Evolutionary conservation across 1,140 invertebrate species (phyloP).

Genomic region (Coenobita brevimanus): DNA sequence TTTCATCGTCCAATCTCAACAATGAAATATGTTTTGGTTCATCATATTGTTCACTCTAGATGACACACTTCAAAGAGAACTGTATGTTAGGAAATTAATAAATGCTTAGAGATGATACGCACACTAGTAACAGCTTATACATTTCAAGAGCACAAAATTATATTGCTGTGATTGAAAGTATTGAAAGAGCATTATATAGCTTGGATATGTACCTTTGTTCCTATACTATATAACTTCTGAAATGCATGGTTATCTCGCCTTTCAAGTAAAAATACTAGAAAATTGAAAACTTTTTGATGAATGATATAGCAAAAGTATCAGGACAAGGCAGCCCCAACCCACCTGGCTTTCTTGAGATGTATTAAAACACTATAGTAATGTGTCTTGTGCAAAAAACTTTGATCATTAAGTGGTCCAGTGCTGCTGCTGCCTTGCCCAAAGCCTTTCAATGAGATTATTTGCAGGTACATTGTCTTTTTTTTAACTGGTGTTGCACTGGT

Average conservation of each 20-base stretch:
- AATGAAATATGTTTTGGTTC: neutral
- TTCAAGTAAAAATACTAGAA: neutral
- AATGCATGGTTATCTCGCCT: neutral
- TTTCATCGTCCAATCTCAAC: conserved; percentile 30
- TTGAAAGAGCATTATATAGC: neutral
- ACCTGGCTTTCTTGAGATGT: neutral
- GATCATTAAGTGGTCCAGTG: too few species aligned
- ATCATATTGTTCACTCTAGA: conserved; percentile 33
- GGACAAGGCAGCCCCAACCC: neutral
- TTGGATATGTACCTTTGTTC: conserved; percentile 31
- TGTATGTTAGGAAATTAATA: neutral
- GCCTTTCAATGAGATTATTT: too few species aligned
- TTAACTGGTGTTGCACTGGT: too few species aligned
- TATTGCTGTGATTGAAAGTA: conserved; percentile 41
- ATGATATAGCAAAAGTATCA: neutral
- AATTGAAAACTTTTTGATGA: neutral
- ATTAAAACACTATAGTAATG: too few species aligned
- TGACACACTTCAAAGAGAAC: conserved; percentile 18
- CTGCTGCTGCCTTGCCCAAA: too few species aligned
- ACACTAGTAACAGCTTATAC: conserved; percentile 20
- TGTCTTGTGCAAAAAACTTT: too few species aligned
- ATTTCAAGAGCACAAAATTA: conserved; percentile 34
- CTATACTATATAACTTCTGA: neutral
- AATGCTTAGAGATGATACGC: conserved; percentile 9
- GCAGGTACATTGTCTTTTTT: too few species aligned